Evolutionary conservation across 2,888 invertebrate species (phyloP).

Genomic region (Parelbella ahira): DNA sequence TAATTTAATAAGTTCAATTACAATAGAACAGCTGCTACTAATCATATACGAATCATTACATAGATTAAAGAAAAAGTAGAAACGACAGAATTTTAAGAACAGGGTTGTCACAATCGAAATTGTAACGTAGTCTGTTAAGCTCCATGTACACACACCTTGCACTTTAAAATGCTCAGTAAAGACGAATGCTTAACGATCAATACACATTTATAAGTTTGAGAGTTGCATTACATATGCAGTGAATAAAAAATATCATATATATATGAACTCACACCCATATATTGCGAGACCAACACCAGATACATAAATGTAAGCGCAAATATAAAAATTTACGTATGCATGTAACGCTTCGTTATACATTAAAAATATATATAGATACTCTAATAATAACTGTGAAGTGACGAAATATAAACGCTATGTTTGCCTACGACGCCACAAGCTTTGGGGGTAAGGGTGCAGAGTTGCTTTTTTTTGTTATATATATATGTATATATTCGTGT

Average conservation of each 20-base stretch:
- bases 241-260: slow-evolving; percentile 9
- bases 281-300: slow-evolving; percentile 30
- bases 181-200: slow-evolving; percentile 17
- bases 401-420: slow-evolving; percentile 45
- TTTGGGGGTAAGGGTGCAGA: slow-evolving; percentile 64
- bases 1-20: not conserved
- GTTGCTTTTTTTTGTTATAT: too few relatives aligned
- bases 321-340: slow-evolving; percentile 28
- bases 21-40: too few relatives aligned
- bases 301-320: slow-evolving; percentile 28
- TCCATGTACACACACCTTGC: slow-evolving; percentile 2
- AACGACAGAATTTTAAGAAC: too few relatives aligned
- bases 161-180: slow-evolving; percentile 34
- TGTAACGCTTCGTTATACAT: slow-evolving; percentile 24
- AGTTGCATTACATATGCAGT: slow-evolving; percentile 17
- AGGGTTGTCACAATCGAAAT: too few relatives aligned
- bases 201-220: slow-evolving; percentile 18
- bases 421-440: slow-evolving; percentile 77
- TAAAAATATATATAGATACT: slow-evolving; percentile 21
- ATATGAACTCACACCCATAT: slow-evolving; percentile 3
- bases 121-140: not conserved
- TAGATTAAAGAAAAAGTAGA: too few relatives aligned
- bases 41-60: too few relatives aligned
- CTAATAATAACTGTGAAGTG: slow-evolving; percentile 45
- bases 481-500: slow-evolving; percentile 39